phyloP scores from a whole-genome alignment of 2,797 vertebrate genomes.

The Aselliscus stoliczkanus region DNA sequence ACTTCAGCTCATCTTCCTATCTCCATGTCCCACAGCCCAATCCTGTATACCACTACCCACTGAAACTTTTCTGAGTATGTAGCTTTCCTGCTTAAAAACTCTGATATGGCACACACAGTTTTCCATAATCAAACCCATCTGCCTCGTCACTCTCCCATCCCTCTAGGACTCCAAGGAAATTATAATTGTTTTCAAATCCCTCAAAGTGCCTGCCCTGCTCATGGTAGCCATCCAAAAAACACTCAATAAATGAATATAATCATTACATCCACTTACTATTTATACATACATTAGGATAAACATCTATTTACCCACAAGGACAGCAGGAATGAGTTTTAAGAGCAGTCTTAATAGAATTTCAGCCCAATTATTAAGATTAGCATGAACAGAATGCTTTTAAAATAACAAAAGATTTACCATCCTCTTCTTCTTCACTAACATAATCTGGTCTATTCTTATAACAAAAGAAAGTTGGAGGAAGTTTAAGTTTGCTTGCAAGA shows the following conservation, averaged over 20 bases:
- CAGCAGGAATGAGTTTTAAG: not conserved
- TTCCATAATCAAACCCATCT: not conserved
- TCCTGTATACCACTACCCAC: not conserved
- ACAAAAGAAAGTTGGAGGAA: slow-evolving; percentile 95
- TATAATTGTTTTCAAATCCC: not conserved
- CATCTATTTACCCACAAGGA: not conserved
- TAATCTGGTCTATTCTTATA: slow-evolving; percentile 95
- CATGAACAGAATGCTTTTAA: not conserved
- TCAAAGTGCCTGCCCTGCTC: not conserved
- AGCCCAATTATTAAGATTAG: not conserved
- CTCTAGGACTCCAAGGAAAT: not conserved
- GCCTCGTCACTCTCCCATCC: not conserved
- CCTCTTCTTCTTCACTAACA: slow-evolving; percentile 88
- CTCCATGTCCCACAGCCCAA: not conserved
- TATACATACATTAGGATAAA: not conserved
- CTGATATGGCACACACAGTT: not conserved
- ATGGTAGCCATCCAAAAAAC: not conserved
- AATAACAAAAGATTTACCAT: slow-evolving; percentile 85
- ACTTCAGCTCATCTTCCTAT: not conserved
- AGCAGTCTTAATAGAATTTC: slow-evolving; percentile 14
- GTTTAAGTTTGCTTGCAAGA: slow-evolving; percentile 87
- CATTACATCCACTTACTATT: not conserved
- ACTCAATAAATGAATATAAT: not conserved
- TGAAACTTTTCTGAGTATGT: not conserved
- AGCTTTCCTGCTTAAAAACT: not conserved